These are phyloP conservation scores for Temnothorax nylanderi DNA, from an alignment of 1,140 invertebrate genomes.

Conservation along the genomic window DNA sequence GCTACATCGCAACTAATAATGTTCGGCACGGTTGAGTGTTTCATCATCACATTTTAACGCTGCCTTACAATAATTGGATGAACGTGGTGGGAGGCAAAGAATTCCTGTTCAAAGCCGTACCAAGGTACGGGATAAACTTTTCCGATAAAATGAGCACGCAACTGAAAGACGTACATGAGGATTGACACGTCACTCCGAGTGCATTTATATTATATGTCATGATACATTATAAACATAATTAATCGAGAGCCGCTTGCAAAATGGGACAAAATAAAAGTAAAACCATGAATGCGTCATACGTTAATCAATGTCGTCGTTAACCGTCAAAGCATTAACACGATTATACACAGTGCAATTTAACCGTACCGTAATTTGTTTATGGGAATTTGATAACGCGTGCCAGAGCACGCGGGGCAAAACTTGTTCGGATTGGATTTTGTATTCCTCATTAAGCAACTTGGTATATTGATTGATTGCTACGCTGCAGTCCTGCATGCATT, in stretches of 20 bases:
- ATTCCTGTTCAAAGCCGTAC: not conserved
- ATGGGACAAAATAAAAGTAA: conserved; percentile 25
- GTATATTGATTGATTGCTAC: not conserved
- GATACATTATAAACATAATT: conserved; percentile 30
- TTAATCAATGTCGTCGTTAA: conserved; percentile 41
- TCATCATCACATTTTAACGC: not conserved
- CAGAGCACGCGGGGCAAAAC: not conserved
- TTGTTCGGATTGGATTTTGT: conserved; percentile 31
- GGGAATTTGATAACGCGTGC: conserved; percentile 26
- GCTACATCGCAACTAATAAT: conserved; percentile 19
- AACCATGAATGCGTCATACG: not conserved
- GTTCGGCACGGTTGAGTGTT: not conserved
- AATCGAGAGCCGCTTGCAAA: conserved; percentile 20
- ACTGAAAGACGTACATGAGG: not conserved
- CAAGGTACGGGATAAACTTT: not conserved
- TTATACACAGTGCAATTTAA: conserved; percentile 45
- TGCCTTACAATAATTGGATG: not conserved
- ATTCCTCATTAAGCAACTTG: conserved; percentile 42
- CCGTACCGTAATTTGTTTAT: conserved; percentile 37
- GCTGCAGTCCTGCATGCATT: not conserved
- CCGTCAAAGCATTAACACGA: conserved; percentile 33
- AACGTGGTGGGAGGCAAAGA: not conserved
- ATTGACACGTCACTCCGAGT: not conserved
- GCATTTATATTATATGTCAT: conserved; percentile 2
- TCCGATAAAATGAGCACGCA: not conserved